Conservation (phyloP, 2,113 vertebrate genomes). For the Austrofundulus limnaeus region DNA sequence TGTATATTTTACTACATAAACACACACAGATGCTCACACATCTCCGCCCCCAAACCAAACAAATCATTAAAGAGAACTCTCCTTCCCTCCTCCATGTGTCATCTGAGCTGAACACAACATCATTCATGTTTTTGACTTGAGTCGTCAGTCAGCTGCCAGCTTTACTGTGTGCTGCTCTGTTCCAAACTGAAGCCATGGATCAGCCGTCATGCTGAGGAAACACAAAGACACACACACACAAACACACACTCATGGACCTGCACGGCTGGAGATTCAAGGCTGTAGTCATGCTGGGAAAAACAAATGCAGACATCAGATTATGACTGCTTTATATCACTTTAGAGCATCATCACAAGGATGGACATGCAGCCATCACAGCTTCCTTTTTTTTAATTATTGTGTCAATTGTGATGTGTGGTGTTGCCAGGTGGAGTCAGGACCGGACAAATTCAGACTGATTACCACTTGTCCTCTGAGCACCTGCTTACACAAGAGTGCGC, state of each 20-base stretch:
- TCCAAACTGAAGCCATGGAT: slow-evolving; percentile 49
- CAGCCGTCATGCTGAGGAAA: slow-evolving; percentile 17
- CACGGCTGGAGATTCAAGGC: slow-evolving; percentile 30
- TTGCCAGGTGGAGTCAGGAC: slow-evolving; percentile 64
- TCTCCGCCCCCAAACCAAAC: slow-evolving; percentile 50
- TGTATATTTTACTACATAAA: slow-evolving; percentile 36
- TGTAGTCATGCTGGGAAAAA: slow-evolving; percentile 36
- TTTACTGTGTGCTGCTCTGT: slow-evolving; percentile 36
- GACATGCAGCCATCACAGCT: slow-evolving; percentile 36
- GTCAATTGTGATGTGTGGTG: too few relatives aligned
- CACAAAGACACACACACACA: slow-evolving; percentile 34
- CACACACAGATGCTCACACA: slow-evolving; percentile 14
- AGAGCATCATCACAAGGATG: slow-evolving; percentile 42
- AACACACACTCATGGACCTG: slow-evolving; percentile 22
- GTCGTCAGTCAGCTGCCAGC: slow-evolving; percentile 61
- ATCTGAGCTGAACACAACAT: slow-evolving; percentile 59
- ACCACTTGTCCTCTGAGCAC: slow-evolving; percentile 66
- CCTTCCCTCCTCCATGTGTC: slow-evolving; percentile 43
- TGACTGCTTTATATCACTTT: slow-evolving; percentile 36
- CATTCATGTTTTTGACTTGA: slow-evolving; percentile 59
- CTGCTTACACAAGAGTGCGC: slow-evolving; percentile 61
- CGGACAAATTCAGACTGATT: slow-evolving; percentile 65
- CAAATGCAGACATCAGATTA: slow-evolving; percentile 48
- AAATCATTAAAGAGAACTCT: slow-evolving; percentile 63
- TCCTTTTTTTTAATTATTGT: slow-evolving; percentile 30